Percentiles rank a stretch among this genome's conserved stretches.
Evolutionary conservation across 2,888 invertebrate genomes (phyloP).

Genomic region (Gastrophysa polygoni): DNA sequence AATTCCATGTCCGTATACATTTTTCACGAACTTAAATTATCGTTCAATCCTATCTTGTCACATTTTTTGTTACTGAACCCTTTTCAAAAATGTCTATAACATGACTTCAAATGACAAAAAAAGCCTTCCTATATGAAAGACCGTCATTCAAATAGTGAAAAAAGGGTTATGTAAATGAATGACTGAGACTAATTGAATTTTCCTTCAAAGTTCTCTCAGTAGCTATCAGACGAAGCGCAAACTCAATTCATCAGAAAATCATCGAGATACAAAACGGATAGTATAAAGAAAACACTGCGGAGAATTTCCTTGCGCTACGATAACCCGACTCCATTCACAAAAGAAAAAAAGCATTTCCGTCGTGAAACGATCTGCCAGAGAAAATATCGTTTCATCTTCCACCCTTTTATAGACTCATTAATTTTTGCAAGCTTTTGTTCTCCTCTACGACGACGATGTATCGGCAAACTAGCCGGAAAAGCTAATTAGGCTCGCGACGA

Average conservation of each 20-base stretch:
- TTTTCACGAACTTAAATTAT: no score
- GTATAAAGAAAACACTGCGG: not conserved
- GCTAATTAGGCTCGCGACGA: not conserved
- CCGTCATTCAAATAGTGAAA: no score
- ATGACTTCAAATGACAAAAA: no score
- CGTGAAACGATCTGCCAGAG: constrained; percentile 1
- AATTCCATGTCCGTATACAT: no score
- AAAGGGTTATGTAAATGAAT: no score
- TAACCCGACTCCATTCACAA: not conserved
- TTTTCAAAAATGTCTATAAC: no score
- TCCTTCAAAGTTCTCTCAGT: no score
- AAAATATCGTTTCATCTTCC: constrained; percentile 5
- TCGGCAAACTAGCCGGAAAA: not conserved
- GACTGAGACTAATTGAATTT: no score
- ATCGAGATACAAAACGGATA: not conserved
- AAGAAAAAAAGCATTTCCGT: constrained; percentile 12
- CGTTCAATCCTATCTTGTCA: no score
- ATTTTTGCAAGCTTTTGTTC: not conserved
- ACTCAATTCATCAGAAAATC: not conserved
- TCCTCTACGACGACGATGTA: not conserved
- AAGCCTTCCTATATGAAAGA: no score
- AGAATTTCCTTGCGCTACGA: not conserved
- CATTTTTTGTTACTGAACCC: no score
- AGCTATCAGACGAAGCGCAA: no score
- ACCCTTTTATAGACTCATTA: not conserved